Base-by-base conservation (phyloP, 2,888 invertebrate genomes). In the Epiblema foenella region DNA sequence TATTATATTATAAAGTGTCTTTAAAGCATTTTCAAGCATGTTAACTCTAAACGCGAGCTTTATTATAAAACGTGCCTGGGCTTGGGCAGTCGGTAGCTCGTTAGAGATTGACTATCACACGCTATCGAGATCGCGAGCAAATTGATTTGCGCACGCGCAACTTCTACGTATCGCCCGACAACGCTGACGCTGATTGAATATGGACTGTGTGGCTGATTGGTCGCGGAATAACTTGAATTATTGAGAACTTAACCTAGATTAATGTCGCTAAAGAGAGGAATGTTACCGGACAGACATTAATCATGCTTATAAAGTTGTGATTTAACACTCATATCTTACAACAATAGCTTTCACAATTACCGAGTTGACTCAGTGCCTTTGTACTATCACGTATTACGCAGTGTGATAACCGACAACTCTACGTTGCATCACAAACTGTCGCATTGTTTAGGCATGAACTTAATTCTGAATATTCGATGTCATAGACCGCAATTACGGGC, bases 131-230 rank as follows among this genome's bases (percentile, higher is more conserved):
- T 75, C 60, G 71, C 58, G 69, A 75, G 72, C 74, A 75, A 75
- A 75, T 77, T 74, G 77, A 75, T 77, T 75, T 76, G 85, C 85
- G 87, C 89, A 85, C 86, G 86, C 88, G 86, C 86, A 85, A n/a
- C 77, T 81, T 79, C 73, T 69, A 80, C 78, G 83, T 85, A 83
- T 86, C 78, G 78, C 81, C 83, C 86, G 84, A 87, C 86, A 85
- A 83, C 82, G 80, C 79, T 79, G 81, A 83, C 82, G 76, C 81
- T 85, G 84, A 85, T 85, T 83, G 83, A 85, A 81, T 83, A 76
- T 74, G 76, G 72, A 74, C 74, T 72, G 62, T 52, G 63, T 65
- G 62, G 49, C 66, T 69, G 73, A 70, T 76, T 74, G 72, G 74
- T 72, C 75, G 76, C 70, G 74, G 75, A 77, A 75, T 78, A 70